Evolutionary conservation across 2,113 vertebrate species (phyloP), one percentile per base, ranked within the genome.

Genomic region (Illadopsis cleaveri): DNA sequence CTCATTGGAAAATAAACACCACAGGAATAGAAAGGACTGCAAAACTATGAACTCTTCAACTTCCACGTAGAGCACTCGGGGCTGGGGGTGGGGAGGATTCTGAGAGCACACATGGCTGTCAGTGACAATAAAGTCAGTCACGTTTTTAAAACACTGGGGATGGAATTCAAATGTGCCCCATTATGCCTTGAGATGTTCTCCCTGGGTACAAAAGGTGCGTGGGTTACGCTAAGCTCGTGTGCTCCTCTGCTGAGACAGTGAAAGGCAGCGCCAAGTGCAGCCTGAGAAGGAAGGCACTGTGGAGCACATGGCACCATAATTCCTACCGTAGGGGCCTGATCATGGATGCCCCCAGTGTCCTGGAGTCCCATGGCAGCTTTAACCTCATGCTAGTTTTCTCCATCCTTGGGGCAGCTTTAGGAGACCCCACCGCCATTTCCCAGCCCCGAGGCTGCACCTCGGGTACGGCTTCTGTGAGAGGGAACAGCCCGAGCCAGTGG

Each of bases 101-200:
- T 95, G 60, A 82, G 69, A 56, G 47, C 61, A n/a, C n/a, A 82
- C 75, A 38, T 3, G 51, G 92, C 65, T 94, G 78, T 87, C 90
- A 81, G 58, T 78, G 90, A 95, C 84, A 86, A 33, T 65, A 83
- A 88, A 85, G 78, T 92, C 89, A 97, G 95, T 95, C 94, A 92
- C 89, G 53, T 96, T 96, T 95, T 75, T 92, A 92, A 94, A 89
- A 57, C 71, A 91, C 73, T 53, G 81, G 77, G 83, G 81, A 96
- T 50, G 6, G 68, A 94, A 79, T 47, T 94, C 92, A 96, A 93
- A 97, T 18, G 78, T 89, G 82, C 56, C 95, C 89, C 93, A 84
- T 92, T 96, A 87, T 86, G 92, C 18, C 71, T 94, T 81, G 79
- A 94, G 81, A 88, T 86, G 58, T 58, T 62, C 79, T 97, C 90